These are phyloP conservation scores for Ectropis grisescens DNA, from an alignment of 1,140 invertebrate species.

Conservation along the genomic window DNA sequence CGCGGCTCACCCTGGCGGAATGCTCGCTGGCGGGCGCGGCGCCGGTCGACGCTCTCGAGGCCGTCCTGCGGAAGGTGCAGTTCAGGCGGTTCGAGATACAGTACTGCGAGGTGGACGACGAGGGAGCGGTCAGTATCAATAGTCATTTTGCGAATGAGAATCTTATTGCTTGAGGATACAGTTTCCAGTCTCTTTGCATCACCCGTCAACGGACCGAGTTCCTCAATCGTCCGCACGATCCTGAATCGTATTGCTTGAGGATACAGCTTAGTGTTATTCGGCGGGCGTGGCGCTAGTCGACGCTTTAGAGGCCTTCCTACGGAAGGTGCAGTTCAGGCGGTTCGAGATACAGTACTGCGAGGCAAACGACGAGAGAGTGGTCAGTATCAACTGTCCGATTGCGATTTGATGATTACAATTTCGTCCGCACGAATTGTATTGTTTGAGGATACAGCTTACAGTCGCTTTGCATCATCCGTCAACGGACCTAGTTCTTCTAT, in stretches of 20 bases:
- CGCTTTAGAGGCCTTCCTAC: slow-evolving; percentile 47
- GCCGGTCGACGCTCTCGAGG: slow-evolving; percentile 51
- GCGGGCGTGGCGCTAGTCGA: slow-evolving; percentile 41
- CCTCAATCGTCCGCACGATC: no score
- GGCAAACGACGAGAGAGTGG: slow-evolving; percentile 78
- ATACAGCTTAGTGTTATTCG: slow-evolving; percentile 30
- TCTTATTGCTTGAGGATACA: no score
- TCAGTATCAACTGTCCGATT: no score
- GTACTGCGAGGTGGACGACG: slow-evolving; percentile 77
- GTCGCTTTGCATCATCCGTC: no score
- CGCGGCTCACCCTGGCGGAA: slow-evolving; percentile 33
- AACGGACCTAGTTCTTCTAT: no score
- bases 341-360: slow-evolving; percentile 77
- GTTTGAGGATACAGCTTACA: no score
- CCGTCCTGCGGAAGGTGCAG: slow-evolving; percentile 62
- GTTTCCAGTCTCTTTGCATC: no score
- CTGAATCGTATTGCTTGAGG: no score
- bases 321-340: slow-evolving; percentile 74
- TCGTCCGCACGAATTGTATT: no score
- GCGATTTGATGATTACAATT: no score
- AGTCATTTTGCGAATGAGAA: no score
- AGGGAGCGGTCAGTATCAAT: slow-evolving; percentile 69
- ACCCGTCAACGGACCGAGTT: no score
- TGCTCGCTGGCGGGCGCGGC: slow-evolving; percentile 36
- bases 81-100: slow-evolving; percentile 80